These are phyloP conservation scores for Perizoma flavofasciatum DNA, from an alignment of 2,888 invertebrate species.

Conservation along the genomic window DNA sequence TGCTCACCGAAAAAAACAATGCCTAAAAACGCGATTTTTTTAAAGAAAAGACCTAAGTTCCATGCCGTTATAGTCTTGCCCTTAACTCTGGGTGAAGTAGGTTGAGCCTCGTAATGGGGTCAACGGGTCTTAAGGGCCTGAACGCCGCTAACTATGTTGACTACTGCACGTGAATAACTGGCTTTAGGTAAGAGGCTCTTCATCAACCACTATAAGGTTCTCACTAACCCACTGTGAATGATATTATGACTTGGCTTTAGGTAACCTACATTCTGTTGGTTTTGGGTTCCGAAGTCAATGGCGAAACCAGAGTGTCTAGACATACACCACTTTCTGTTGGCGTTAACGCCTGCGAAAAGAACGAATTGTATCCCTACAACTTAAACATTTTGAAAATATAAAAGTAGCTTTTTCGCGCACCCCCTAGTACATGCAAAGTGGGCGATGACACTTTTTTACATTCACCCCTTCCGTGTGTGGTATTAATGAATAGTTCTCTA, in stretches of 20 bases:
- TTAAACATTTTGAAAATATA: too few relatives aligned
- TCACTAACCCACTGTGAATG: background rate
- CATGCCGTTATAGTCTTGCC: conserved; percentile 12
- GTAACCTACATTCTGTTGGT: background rate
- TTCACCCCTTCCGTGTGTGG: too few relatives aligned
- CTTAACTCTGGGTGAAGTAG: conserved; percentile 15
- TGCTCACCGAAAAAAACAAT: too few relatives aligned
- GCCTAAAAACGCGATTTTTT: background rate
- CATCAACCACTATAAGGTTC: background rate
- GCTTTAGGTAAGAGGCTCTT: conserved; percentile 1
- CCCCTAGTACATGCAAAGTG: too few relatives aligned
- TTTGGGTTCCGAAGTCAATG: too few relatives aligned
- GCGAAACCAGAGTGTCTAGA: too few relatives aligned
- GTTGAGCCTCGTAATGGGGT: conserved; percentile 26
- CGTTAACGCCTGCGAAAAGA: too few relatives aligned
- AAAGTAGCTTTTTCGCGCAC: too few relatives aligned
- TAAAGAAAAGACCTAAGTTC: conserved; percentile 10
- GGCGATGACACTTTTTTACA: too few relatives aligned
- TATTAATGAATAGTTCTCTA: too few relatives aligned
- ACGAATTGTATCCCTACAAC: too few relatives aligned
- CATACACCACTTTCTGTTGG: too few relatives aligned
- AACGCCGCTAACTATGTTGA: conserved; percentile 23
- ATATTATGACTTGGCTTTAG: background rate
- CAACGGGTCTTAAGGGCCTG: conserved; percentile 16
- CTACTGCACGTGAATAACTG: conserved; percentile 21